A percentile compares a stretch with the other conserved stretches of the same genome.
phyloP scores from a whole-genome alignment of 2,797 vertebrate genomes.

The Lepidocolaptes lacrymiger region DNA sequence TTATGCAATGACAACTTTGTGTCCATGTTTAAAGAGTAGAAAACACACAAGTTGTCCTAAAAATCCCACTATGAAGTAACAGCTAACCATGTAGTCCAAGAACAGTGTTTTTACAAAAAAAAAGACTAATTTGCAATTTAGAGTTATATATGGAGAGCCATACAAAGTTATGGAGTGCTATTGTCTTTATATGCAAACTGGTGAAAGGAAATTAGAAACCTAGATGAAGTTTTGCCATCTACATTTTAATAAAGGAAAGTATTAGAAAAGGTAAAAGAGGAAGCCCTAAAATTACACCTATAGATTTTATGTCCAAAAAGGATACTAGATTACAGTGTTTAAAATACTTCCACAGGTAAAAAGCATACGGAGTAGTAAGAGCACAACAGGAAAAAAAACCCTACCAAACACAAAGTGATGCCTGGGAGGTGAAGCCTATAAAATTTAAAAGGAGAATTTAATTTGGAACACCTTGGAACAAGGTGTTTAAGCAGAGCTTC shows the following conservation, averaged over 20 bases:
- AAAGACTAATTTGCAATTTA: background rate
- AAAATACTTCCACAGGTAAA: background rate
- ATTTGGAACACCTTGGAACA: background rate
- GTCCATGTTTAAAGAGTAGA: background rate
- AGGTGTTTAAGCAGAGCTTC: background rate
- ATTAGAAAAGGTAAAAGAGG: background rate
- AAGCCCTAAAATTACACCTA: background rate
- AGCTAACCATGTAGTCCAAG: background rate
- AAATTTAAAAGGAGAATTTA: background rate
- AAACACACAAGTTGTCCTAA: background rate
- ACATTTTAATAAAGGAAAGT: background rate
- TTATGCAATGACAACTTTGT: background rate
- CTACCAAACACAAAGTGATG: background rate
- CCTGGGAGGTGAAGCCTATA: background rate
- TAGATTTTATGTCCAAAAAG: rapidly evolving
- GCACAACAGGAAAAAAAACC: rapidly evolving
- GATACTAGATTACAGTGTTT: background rate
- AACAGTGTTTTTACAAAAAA: background rate
- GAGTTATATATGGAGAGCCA: background rate
- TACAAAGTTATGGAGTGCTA: background rate
- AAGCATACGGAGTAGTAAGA: background rate
- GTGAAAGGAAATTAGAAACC: background rate
- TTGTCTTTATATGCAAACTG: background rate
- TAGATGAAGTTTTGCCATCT: background rate
- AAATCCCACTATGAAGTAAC: background rate